phyloP scores from a whole-genome alignment of 2,113 vertebrate species.

The Barnardius zonarius region DNA sequence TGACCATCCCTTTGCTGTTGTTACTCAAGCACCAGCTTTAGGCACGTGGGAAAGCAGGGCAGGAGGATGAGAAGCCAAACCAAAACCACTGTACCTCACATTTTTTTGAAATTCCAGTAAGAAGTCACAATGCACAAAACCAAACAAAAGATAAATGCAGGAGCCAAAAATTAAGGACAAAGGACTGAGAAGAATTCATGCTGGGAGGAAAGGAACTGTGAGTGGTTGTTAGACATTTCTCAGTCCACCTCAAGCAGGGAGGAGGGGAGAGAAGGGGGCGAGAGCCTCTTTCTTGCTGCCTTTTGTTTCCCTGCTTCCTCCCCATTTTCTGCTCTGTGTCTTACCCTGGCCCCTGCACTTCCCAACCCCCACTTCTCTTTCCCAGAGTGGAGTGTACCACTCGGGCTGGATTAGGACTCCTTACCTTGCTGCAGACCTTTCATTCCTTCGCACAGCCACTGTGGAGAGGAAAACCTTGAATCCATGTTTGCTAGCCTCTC shows the following conservation, averaged over 20 bases:
- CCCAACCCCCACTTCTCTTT: conserved; percentile 41
- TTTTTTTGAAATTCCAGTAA: conserved; percentile 22
- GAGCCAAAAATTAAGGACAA: conserved; percentile 49
- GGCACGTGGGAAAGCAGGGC: background rate
- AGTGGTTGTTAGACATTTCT: conserved; percentile 69
- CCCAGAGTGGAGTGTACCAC: conserved; percentile 30
- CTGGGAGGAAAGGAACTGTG: background rate
- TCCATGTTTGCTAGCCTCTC: background rate
- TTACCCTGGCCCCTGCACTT: conserved; percentile 25
- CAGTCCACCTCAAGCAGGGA: conserved; percentile 24
- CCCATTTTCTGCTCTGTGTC: conserved; percentile 39
- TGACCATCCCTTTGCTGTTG: conserved; percentile 15
- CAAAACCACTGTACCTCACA: background rate
- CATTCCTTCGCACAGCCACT: conserved; percentile 24
- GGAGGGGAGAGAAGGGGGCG: background rate
- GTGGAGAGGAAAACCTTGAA: conserved; percentile 28
- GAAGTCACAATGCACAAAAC: conserved; percentile 47
- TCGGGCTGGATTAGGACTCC: conserved; percentile 13
- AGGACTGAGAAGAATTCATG: conserved; percentile 43
- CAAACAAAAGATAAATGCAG: conserved; percentile 44
- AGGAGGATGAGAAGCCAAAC: background rate
- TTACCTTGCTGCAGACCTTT: conserved; percentile 43
- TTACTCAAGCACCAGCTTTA: conserved; percentile 32
- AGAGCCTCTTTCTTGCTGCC: background rate
- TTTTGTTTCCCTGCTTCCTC: conserved; percentile 42